phyloP scores from a whole-genome alignment of 2,888 invertebrate genomes.

The Caenorhabditis uteleia region DNA sequence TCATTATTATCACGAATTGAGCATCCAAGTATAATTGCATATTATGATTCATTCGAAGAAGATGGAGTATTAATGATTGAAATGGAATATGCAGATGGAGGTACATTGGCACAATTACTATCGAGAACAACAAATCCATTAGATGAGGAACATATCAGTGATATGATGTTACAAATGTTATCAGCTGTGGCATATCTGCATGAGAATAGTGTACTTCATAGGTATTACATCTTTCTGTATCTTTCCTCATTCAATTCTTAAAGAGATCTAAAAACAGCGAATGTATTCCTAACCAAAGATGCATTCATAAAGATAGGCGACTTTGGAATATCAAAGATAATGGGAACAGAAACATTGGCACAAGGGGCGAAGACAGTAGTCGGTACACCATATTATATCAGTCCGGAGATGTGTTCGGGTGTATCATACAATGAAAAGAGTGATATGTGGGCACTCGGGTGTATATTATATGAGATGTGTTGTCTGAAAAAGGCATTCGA shows the following conservation, averaged over 20 bases:
- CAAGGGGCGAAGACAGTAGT: conserved; percentile 72
- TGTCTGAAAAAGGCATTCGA: conserved; percentile 80
- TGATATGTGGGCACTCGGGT: conserved; percentile 80
- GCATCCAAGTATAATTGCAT: conserved; percentile 78
- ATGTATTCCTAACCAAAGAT: conserved; percentile 78
- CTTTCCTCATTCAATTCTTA: conserved; percentile 38
- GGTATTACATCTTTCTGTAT: conserved; percentile 68
- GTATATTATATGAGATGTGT: conserved; percentile 81
- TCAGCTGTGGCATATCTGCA: conserved; percentile 80
- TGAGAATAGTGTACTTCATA: conserved; percentile 76
- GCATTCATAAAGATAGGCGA: conserved; percentile 79
- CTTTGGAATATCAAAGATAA: conserved; percentile 81
- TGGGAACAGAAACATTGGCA: conserved; percentile 75
- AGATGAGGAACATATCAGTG: conserved; percentile 73
- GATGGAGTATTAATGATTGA: conserved; percentile 79
- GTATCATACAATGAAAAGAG: conserved; percentile 81
- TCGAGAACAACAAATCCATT: conserved; percentile 74
- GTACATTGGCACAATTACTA: conserved; percentile 77
- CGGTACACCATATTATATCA: conserved; percentile 74
- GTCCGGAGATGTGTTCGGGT: conserved; percentile 77
- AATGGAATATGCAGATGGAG: conserved; percentile 83
- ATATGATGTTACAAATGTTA: conserved; percentile 75
- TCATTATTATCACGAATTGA: conserved; percentile 78
- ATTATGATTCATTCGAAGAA: conserved; percentile 80
- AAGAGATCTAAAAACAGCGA: conserved; percentile 81